These are phyloP conservation scores for Eurytoma californica DNA, from an alignment of 2,888 invertebrate species.

Conservation along the genomic window DNA sequence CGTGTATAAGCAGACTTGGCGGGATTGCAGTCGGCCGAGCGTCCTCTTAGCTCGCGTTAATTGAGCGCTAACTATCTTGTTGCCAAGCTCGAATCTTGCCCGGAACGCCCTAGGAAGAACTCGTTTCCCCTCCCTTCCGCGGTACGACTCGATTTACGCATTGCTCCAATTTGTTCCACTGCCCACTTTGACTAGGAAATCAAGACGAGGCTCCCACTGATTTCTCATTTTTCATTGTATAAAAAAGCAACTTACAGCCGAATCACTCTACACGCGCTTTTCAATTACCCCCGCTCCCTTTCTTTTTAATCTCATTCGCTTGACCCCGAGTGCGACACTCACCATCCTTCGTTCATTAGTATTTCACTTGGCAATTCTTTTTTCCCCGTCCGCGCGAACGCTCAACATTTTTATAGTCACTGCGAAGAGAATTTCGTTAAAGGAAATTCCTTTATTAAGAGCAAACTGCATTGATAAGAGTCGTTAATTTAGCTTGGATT, in stretches of 20 bases:
- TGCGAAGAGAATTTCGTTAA: too few relatives aligned
- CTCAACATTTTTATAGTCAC: constrained; percentile 1
- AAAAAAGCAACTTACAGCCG: constrained; percentile 25
- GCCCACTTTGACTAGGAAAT: constrained; percentile 29
- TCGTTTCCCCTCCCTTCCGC: neutral
- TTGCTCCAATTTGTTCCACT: constrained; percentile 42
- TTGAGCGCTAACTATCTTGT: constrained; percentile 52
- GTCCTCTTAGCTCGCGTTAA: constrained; percentile 28
- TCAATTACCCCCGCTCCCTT: constrained; percentile 19
- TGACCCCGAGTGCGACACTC: neutral
- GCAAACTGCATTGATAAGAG: too few relatives aligned
- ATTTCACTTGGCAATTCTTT: neutral
- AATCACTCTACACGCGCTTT: neutral
- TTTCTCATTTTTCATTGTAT: constrained; percentile 36
- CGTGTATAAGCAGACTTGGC: constrained; percentile 24
- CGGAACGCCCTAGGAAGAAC: neutral
- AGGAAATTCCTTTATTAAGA: too few relatives aligned
- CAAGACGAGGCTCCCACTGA: neutral
- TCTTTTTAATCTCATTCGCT: neutral
- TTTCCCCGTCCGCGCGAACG: neutral
- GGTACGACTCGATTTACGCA: neutral
- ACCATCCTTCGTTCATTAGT: neutral
- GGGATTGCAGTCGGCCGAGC: constrained; percentile 23
- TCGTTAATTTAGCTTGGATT: too few relatives aligned
- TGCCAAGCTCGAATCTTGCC: constrained; percentile 21